Base-by-base conservation (phyloP, 2,797 vertebrate species). In the Synanceia verrucosa region DNA sequence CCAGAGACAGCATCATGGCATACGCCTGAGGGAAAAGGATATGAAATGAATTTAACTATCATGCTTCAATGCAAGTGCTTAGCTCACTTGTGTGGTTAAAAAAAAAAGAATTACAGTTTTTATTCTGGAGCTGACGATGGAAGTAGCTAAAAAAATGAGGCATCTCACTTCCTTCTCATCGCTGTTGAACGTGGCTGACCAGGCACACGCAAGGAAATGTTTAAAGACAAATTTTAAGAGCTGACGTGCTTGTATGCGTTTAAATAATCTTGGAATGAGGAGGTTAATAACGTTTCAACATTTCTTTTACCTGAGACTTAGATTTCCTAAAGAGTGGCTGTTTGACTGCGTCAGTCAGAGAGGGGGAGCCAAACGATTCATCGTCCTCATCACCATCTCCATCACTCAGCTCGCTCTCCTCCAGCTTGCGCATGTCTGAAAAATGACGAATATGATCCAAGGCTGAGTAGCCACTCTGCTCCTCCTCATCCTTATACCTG, bases 1-100 rank as follows among this genome's bases (percentile, higher is more conserved):
- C 96, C 88, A 99, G 92, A 55, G 98, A 99, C 79, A 99, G 92
- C 97, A 99, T 99, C 98, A 99, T 99, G 81, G 98, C 96, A 3
- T 99, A 99, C 0, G 98, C 97, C 98, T 99, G 74, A 5, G 33
- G 70, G 55, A 50, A 19, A 33, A 29, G 5, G 13, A 47, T 16
- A 46, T 1, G 9, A 14, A 68, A 14, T 2, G 28, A 1, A 28
- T 16, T 67, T 58, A 70, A 59, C 13, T 7, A 24, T 1, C 18
- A 19, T 12, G 8, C 18, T 48, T 63, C 1, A 55, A 43, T 9
- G 7, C 26, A 44, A 24, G n/a, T n/a, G n/a, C n/a, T n/a, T n/a
- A n/a, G n/a, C 14, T 48, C 24, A 48, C 14, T 28, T 46, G 43
- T 21, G 3, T 0, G 10, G 11, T 4, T 4, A 34, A 34, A 16